phyloP scores from a whole-genome alignment of 2,113 vertebrate species.

The Castor canadensis region DNA sequence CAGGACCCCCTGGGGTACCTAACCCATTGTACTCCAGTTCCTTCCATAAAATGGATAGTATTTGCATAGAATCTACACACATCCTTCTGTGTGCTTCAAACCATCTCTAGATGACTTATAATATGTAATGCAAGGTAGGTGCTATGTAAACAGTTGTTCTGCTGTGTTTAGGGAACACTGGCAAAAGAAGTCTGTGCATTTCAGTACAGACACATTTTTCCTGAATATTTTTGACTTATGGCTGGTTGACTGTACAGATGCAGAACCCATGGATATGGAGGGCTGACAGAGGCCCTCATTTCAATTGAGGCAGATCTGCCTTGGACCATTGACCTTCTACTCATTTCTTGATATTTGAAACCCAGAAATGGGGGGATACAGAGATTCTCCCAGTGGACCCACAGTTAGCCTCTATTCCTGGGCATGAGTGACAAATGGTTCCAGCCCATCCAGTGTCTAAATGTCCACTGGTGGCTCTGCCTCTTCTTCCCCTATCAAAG shows the following conservation, averaged over 20 bases:
- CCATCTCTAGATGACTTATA: too few relatives aligned
- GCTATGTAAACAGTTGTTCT: background rate
- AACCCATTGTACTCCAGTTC: background rate
- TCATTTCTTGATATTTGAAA: too few relatives aligned
- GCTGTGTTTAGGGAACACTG: background rate
- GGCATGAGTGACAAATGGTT: too few relatives aligned
- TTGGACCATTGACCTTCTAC: background rate
- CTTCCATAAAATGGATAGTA: too few relatives aligned
- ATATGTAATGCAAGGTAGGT: background rate
- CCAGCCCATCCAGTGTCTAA: too few relatives aligned
- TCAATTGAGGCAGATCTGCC: background rate
- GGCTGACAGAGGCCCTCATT: background rate
- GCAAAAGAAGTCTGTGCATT: too few relatives aligned
- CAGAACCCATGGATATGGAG: too few relatives aligned
- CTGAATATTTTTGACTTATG: too few relatives aligned
- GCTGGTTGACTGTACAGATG: too few relatives aligned
- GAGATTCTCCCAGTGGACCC: background rate
- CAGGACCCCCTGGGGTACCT: background rate
- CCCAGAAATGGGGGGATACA: too few relatives aligned
- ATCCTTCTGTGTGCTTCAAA: background rate
- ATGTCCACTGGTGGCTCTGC: too few relatives aligned
- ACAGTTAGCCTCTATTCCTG: fast-evolving
- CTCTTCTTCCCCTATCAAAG: background rate
- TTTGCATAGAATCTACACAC: background rate
- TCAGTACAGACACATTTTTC: too few relatives aligned